Conservation (phyloP, 2,113 vertebrate genomes). For the Leptobrachium ailaonicum region DNA sequence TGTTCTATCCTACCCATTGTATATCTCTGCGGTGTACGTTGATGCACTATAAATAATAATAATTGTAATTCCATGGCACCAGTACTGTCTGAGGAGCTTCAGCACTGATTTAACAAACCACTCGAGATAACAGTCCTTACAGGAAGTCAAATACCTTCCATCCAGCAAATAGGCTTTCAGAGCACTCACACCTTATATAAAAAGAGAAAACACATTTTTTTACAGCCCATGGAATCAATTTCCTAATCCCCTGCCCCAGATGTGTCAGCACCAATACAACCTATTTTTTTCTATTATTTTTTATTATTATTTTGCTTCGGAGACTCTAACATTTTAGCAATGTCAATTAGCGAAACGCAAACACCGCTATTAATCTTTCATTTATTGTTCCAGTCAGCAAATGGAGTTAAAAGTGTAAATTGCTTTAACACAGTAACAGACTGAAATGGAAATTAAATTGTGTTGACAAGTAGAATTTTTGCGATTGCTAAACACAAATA, state of each 20-base stretch:
- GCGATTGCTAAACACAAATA: conserved; percentile 54
- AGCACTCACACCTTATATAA: conserved; percentile 17
- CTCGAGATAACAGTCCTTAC: too few species aligned
- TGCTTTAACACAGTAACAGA: conserved; percentile 61
- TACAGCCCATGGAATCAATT: conserved; percentile 42
- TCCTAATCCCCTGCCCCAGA: conserved; percentile 1
- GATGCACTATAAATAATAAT: too few species aligned
- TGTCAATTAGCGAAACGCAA: conserved; percentile 56
- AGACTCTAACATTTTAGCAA: conserved; percentile 39
- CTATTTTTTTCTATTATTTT: not conserved
- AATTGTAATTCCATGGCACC: too few species aligned
- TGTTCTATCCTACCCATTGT: too few species aligned
- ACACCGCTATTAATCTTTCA: conserved; percentile 53
- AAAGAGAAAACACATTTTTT: not conserved
- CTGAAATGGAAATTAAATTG: conserved; percentile 56
- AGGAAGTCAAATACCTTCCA: too few species aligned
- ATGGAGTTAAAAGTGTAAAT: conserved; percentile 60
- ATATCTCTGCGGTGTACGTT: too few species aligned
- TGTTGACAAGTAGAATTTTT: conserved; percentile 55
- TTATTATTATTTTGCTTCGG: conserved; percentile 27
- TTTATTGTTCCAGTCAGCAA: conserved; percentile 52
- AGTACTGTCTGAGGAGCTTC: too few species aligned
- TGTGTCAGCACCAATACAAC: not conserved
- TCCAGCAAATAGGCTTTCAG: not conserved
- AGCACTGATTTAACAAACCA: too few species aligned